Evolutionary conservation across 2,113 vertebrate species (phyloP).

Genomic region (Myotis brandtii): DNA sequence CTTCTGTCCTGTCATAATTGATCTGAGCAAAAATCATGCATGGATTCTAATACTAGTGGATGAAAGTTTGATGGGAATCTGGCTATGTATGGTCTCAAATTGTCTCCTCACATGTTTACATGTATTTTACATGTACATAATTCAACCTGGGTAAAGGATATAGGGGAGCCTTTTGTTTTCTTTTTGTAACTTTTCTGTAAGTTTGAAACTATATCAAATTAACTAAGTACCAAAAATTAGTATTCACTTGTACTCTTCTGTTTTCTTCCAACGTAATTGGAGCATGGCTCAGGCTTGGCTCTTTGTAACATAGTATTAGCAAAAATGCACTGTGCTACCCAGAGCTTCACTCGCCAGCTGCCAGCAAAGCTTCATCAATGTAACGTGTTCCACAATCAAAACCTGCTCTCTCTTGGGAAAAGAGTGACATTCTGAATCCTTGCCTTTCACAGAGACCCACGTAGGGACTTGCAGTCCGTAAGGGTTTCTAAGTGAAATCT

Average conservation of each 20-base stretch:
- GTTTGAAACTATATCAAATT: slow-evolving; percentile 19
- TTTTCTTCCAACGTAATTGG: background rate
- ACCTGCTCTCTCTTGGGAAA: background rate
- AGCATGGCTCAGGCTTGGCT: background rate
- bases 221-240: background rate
- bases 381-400: background rate
- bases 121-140: background rate
- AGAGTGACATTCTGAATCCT: slow-evolving; percentile 20
- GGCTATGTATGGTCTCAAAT: background rate
- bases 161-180: background rate
- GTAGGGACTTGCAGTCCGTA: background rate
- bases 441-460: background rate
- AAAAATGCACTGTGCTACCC: background rate
- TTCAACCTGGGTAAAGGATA: background rate
- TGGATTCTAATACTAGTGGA: background rate
- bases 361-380: background rate
- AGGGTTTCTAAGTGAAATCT: background rate
- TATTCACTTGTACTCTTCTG: background rate
- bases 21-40: background rate
- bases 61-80: background rate
- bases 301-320: background rate
- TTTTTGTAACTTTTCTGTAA: background rate
- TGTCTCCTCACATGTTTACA: background rate
- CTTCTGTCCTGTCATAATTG: background rate
- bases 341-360: background rate